Evolutionary conservation across 2,113 vertebrate species (phyloP).

Genomic region (Petrocephalus microphthalmus): DNA sequence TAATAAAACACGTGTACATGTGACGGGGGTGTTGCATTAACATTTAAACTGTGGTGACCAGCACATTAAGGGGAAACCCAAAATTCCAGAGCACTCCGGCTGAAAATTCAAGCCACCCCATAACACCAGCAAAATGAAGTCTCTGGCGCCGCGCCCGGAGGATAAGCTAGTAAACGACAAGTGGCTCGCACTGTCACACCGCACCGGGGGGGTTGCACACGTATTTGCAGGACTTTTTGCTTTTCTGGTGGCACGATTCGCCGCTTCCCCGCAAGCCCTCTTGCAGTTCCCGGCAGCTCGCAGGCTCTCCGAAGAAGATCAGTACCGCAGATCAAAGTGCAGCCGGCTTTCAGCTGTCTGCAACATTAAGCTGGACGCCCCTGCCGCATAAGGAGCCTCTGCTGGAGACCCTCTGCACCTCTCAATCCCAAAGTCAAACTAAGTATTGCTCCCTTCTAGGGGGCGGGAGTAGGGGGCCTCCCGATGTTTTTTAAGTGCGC

Average conservation of each 20-base stretch:
- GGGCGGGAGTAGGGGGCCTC: neutral
- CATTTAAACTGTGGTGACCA: neutral
- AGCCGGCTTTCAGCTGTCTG: neutral
- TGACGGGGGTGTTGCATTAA: neutral
- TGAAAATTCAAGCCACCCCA: neutral
- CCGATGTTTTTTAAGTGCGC: neutral
- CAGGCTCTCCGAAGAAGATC: neutral
- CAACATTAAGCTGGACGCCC: conserved; percentile 6
- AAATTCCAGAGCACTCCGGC: neutral
- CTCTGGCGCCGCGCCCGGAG: neutral
- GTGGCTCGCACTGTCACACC: neutral
- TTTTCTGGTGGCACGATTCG: neutral
- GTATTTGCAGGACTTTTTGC: neutral
- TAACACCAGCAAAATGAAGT: too few relatives aligned
- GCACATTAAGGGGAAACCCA: neutral
- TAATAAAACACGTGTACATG: neutral
- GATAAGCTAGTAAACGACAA: neutral
- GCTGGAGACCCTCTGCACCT: neutral
- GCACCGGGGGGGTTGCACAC: neutral
- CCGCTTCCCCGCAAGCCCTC: neutral
- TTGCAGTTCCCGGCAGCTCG: neutral
- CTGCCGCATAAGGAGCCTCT: neutral
- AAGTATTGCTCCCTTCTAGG: neutral
- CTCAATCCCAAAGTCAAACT: neutral
- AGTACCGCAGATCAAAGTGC: conserved; percentile 5